Percentiles rank a stretch among this genome's conserved stretches.
Evolutionary conservation across 2,113 vertebrate species (phyloP).

Genomic region (Lasiurus borealis): DNA sequence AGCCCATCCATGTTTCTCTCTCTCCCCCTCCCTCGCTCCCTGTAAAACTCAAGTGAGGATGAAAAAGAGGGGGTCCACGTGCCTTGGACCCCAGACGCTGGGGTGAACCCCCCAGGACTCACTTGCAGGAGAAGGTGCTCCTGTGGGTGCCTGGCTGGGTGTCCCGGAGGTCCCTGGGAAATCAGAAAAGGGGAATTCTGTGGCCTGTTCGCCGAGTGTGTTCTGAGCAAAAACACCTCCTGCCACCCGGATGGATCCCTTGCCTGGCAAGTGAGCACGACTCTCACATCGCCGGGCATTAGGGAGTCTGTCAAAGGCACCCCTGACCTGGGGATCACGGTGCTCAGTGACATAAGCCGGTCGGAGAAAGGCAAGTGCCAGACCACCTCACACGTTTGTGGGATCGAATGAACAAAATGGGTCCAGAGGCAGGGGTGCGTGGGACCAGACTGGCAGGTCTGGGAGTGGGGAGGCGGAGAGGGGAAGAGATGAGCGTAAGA

Average conservation of each 20-base stretch:
- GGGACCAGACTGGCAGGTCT: too few species aligned
- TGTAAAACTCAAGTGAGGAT: background rate
- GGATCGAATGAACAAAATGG: too few species aligned
- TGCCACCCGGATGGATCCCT: background rate
- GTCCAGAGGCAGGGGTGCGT: too few species aligned
- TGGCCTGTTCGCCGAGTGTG: background rate
- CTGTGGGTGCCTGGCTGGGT: background rate
- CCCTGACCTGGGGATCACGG: too few species aligned
- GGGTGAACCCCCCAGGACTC: background rate
- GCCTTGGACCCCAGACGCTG: background rate
- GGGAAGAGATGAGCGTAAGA: too few species aligned
- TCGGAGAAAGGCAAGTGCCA: too few species aligned
- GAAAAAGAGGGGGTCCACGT: fast-evolving
- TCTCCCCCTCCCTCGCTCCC: background rate
- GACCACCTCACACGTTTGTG: too few species aligned
- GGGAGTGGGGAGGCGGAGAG: background rate
- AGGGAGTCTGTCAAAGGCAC: background rate
- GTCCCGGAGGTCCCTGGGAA: conserved; percentile 11
- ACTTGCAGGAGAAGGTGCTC: background rate
- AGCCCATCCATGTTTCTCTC: too few species aligned
- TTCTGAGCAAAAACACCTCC: background rate
- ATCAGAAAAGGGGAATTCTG: background rate
- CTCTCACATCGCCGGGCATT: background rate
- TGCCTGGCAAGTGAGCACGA: background rate
- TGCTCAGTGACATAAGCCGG: too few species aligned